These are phyloP conservation scores for Yoshiicerus persimilis DNA, from an alignment of 1,140 invertebrate species.

Conservation along the genomic window DNA sequence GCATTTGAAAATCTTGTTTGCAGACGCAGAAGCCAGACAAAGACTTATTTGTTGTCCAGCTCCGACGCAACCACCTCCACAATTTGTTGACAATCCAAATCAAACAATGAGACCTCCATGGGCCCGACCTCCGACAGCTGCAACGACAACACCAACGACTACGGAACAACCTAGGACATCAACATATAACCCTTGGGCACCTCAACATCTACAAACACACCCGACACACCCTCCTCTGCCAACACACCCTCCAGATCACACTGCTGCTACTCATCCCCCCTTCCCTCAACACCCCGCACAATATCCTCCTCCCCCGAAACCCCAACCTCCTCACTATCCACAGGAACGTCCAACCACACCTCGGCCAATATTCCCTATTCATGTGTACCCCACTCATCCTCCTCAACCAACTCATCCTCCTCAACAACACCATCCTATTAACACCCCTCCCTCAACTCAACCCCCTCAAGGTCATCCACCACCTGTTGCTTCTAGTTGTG, in stretches of 20 bases:
- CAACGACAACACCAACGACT: slow-evolving; percentile 24
- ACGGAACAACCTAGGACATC: not conserved
- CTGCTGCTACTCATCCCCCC: slow-evolving; percentile 40
- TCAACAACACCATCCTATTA: slow-evolving; percentile 35
- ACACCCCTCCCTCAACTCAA: not conserved
- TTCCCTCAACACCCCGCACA: slow-evolving; percentile 44
- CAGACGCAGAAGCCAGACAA: slow-evolving; percentile 14
- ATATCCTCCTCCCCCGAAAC: slow-evolving; percentile 46
- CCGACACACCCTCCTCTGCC: not conserved
- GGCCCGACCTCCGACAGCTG: not conserved
- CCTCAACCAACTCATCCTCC: not conserved
- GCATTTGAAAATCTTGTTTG: too few species aligned
- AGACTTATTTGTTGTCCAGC: slow-evolving; percentile 25
- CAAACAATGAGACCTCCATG: slow-evolving; percentile 17
- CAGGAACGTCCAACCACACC: not conserved
- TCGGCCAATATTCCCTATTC: too few species aligned
- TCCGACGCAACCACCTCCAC: not conserved
- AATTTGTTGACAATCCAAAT: not conserved
- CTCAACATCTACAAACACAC: not conserved
- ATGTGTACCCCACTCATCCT: not conserved
- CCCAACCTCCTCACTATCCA: slow-evolving; percentile 24
- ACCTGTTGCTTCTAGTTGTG: slow-evolving; percentile 13
- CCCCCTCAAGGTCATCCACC: not conserved
- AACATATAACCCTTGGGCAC: not conserved
- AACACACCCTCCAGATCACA: not conserved